Conservation (phyloP, 2,113 vertebrate species). For the Hiodon tergisus region DNA sequence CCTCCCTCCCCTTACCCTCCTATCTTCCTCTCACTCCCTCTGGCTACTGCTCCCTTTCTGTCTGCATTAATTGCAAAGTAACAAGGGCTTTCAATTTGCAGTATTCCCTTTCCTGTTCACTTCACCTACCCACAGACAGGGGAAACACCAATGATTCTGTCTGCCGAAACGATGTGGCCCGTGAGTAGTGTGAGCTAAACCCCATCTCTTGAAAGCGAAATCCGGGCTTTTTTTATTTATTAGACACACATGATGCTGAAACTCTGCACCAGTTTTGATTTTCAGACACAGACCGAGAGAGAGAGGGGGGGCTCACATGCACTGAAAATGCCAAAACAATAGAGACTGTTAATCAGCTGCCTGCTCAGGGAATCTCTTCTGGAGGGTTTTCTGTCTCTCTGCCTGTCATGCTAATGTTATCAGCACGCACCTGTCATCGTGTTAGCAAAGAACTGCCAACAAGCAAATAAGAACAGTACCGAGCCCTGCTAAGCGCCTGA, state of each 20-base stretch:
- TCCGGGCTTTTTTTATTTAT: too few species aligned
- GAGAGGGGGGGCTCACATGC: conserved; percentile 7
- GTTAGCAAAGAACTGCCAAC: neutral
- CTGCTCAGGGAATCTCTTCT: neutral
- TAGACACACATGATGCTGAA: too few species aligned
- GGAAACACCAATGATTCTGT: conserved; percentile 57
- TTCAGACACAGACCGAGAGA: conserved; percentile 24
- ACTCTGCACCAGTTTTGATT: too few species aligned
- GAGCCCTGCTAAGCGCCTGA: neutral
- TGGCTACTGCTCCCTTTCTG: neutral
- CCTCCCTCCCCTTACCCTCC: neutral
- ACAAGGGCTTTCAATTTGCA: conserved; percentile 49
- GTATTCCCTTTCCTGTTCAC: too few species aligned
- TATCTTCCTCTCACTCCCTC: neutral
- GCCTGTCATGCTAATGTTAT: neutral
- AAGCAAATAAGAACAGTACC: neutral
- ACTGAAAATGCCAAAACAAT: neutral
- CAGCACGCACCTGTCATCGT: neutral
- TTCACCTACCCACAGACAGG: conserved; percentile 54
- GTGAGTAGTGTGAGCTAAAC: too few species aligned
- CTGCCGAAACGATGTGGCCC: conserved; percentile 48
- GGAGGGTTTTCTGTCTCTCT: neutral
- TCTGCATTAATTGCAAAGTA: conserved; percentile 31
- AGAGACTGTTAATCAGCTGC: neutral
- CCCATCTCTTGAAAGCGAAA: too few species aligned